A percentile compares a stretch with the other conserved stretches of the same genome.
phyloP scores from a whole-genome alignment of 1,140 invertebrate species.

The Drosophila ananassae region DNA sequence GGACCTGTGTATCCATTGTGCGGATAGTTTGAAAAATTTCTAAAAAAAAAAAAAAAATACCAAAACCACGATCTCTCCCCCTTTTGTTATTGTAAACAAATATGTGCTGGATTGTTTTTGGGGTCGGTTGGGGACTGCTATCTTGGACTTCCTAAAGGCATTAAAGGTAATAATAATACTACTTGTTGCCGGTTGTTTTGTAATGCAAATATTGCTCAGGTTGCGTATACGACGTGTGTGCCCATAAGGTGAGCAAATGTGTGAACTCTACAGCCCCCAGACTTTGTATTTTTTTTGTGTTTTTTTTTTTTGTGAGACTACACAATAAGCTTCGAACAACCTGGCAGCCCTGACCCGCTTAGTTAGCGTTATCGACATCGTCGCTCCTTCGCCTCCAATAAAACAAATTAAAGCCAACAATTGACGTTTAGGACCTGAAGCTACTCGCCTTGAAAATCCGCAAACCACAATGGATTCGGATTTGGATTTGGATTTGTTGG shows the following conservation, averaged over 20 bases:
- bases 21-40: conserved; percentile 39
- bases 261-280: conserved; percentile 34
- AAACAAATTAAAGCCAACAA: conserved; percentile 80
- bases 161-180: conserved; percentile 58
- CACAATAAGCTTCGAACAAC: conserved; percentile 39
- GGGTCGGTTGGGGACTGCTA: conserved; percentile 19
- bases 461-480: conserved; percentile 25
- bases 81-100: conserved; percentile 70
- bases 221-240: conserved; percentile 77
- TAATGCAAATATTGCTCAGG: conserved; percentile 71
- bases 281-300: not conserved
- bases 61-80: conserved; percentile 54
- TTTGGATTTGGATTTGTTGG: not conserved
- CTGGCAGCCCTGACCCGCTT: conserved; percentile 73
- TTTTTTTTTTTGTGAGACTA: conserved; percentile 27
- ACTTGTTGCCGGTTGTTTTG: conserved; percentile 69
- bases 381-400: conserved; percentile 60
- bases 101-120: conserved; percentile 37
- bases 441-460: conserved; percentile 74
- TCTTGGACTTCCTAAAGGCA: conserved; percentile 76
- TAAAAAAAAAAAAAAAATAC: conserved; percentile 1
- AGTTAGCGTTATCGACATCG: conserved; percentile 72
- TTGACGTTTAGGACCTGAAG: conserved; percentile 80
- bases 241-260: conserved; percentile 48
- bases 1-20: conserved; percentile 66